Evolutionary conservation across 2,113 vertebrate genomes (phyloP).

Genomic region (human (Homo sapiens)): GRCh38 chr1:47720001-47720500

Average conservation of each 20-base stretch:
- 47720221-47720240: constrained; percentile 60
- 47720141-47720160: not conserved
- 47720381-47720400: constrained; percentile 79
- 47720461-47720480: not conserved
- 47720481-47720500: not conserved
- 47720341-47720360: constrained; percentile 81
- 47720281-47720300: constrained; percentile 76
- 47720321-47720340: constrained; percentile 80
- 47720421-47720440: constrained; percentile 68
- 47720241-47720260: constrained; percentile 71
- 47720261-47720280: constrained; percentile 81
- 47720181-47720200: constrained; percentile 74
- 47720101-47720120: not conserved
- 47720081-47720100: not conserved
- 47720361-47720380: constrained; percentile 69
- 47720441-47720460: not conserved
- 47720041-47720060: fast-evolving
- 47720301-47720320: constrained; percentile 76
- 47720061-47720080: not conserved
- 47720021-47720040: not conserved
- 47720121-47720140: not conserved
- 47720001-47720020: not conserved
- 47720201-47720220: constrained; percentile 66
- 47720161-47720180: not conserved
- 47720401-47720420: constrained; percentile 61